Base-by-base conservation (phyloP, 2,888 invertebrate genomes). In the Archips xylosteana region DNA sequence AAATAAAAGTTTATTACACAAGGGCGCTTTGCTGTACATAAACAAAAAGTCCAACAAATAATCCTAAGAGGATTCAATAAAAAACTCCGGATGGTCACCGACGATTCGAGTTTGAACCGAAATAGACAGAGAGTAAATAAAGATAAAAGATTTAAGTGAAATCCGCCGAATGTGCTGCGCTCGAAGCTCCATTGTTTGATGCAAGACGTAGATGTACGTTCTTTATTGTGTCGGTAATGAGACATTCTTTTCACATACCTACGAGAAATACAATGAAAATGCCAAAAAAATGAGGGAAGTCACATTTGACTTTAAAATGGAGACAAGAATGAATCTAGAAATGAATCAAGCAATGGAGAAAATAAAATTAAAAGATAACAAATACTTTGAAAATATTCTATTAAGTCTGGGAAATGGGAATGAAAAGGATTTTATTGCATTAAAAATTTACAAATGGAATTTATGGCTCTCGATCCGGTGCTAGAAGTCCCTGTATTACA, bases 191-290 rank as follows among this genome's bases (percentile, higher is more conserved):
- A 79, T 80, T 82, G 82, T 82, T 80, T 81, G 82, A 74, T 70
- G 72, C 71, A 76, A 75, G 77, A 75, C 74, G 69, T 60, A 75
- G 75, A 62, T 23, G 32, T 42, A 12, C 15, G 71, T 71, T 72
- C 76, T 77, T 78, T 78, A 80, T 81, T 81, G 82, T 81, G 75
- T 64, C 71, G 49, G 78, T 80, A 81, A 82, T 81, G 80, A 82
- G 81, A 77, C 75, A 80, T 79, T 77, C 78, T 75, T 73, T 49
- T 34, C 68, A 64, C 68, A 73, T 60, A 64, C 59, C 69, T 49
- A 60, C 13, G 57, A 13, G 59, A 23, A 51, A 60, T 49, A 49
- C 64, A 51, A 9, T 45, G 15, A 51, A 45, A 32, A 64, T 23
- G 32, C 42, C 49, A n/a, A 23, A 54, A 54, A 23, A 54, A 8